Percentiles rank a stretch among this genome's conserved stretches.
These are phyloP conservation scores for Lycodopsis pacificus DNA, from an alignment of 2,797 vertebrate species.

Conservation along the genomic window DNA sequence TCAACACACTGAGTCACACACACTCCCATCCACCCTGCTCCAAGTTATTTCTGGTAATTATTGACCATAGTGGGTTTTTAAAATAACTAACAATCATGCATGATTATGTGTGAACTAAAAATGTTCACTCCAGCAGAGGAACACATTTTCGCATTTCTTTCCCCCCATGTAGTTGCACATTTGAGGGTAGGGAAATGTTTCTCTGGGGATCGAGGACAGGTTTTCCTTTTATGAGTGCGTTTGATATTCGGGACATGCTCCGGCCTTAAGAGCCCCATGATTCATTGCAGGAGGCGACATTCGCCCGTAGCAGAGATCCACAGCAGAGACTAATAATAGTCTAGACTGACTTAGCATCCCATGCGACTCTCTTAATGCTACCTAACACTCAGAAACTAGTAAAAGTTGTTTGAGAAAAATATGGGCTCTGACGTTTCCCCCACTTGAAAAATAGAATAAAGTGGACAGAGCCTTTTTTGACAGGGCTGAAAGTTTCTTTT, in stretches of 20 bases:
- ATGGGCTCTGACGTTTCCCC: constrained; percentile 47
- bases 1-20: constrained; percentile 15
- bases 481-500: constrained; percentile 55
- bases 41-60: constrained; percentile 60
- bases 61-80: constrained; percentile 54
- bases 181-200: constrained; percentile 74
- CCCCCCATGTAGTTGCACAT: constrained; percentile 67
- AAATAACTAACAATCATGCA: constrained; percentile 67
- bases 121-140: constrained; percentile 40
- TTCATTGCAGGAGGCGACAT: constrained; percentile 84
- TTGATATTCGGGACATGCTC: constrained; percentile 87
- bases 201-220: constrained; percentile 84
- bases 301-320: constrained; percentile 80
- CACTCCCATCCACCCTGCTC: constrained; percentile 21
- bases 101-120: constrained; percentile 59
- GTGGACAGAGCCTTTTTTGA: constrained; percentile 63
- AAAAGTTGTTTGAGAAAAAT: constrained; percentile 77
- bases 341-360: constrained; percentile 79
- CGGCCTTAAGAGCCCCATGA: constrained; percentile 86
- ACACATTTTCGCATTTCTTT: constrained; percentile 66
- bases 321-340: constrained; percentile 85
- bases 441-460: constrained; percentile 58
- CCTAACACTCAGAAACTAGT: constrained; percentile 76
- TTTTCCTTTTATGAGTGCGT: constrained; percentile 87
- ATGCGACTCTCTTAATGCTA: constrained; percentile 74